These are phyloP conservation scores for Caenorhabditis briggsae DNA, from an alignment of 1,140 invertebrate species.

Conservation along the genomic window DNA sequence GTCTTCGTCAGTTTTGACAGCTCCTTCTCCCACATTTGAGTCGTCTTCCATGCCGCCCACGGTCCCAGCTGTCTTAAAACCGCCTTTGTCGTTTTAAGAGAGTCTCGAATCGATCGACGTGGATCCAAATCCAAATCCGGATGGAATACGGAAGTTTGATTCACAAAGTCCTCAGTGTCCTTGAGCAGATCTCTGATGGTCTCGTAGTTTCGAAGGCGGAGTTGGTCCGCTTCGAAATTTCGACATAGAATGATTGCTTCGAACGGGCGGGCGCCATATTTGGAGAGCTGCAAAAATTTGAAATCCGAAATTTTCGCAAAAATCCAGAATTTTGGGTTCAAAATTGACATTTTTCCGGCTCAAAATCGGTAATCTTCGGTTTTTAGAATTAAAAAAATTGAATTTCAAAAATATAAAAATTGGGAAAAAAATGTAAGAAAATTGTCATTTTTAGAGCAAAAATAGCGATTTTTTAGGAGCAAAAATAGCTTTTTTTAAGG, in stretches of 20 bases:
- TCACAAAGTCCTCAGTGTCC: slow-evolving; percentile 1
- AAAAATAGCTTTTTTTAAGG: too few relatives aligned
- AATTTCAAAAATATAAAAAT: too few relatives aligned
- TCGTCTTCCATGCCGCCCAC: slow-evolving; percentile 71
- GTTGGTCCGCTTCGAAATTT: slow-evolving; percentile 54
- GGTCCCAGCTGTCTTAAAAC: slow-evolving; percentile 69
- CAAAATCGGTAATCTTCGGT: too few relatives aligned
- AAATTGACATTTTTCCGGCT: too few relatives aligned
- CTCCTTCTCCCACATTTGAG: slow-evolving; percentile 69
- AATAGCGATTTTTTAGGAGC: too few relatives aligned
- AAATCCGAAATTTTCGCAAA: too few relatives aligned
- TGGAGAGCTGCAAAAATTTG: slow-evolving; percentile 68
- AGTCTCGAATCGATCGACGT: slow-evolving; percentile 65
- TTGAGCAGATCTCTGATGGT: slow-evolving; percentile 26
- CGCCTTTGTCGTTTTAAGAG: slow-evolving; percentile 65
- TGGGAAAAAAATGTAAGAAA: too few relatives aligned
- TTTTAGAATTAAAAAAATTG: too few relatives aligned
- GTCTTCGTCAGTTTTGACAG: slow-evolving; percentile 65
- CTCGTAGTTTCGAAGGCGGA: slow-evolving; percentile 2
- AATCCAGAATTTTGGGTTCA: too few relatives aligned
- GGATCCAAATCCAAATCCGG: slow-evolving; percentile 70
- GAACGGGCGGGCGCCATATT: slow-evolving; percentile 73
- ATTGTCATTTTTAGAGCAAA: too few relatives aligned
- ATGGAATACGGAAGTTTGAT: slow-evolving; percentile 62
- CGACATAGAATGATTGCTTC: slow-evolving; percentile 61